These are phyloP conservation scores for Galendromus occidentalis DNA, from an alignment of 1,140 invertebrate genomes.

Conservation along the genomic window DNA sequence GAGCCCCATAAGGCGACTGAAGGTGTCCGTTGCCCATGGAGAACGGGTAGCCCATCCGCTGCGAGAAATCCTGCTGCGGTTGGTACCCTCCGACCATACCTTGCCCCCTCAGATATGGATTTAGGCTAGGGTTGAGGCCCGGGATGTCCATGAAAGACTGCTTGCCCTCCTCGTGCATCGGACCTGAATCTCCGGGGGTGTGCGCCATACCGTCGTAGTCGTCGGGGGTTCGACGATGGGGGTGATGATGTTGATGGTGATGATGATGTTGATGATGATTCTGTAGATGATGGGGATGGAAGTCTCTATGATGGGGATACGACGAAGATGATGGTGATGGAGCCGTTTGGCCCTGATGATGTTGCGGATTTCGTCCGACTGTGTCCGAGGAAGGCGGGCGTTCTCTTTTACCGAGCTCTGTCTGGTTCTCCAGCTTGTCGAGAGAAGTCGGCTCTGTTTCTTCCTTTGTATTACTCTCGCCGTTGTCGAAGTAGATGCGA, in stretches of 20 bases:
- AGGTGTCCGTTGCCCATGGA: slow-evolving; percentile 1
- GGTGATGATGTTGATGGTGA: neutral
- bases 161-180: slow-evolving; percentile 7
- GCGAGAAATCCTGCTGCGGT: neutral
- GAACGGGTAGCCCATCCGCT: slow-evolving; percentile 7
- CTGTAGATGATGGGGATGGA: neutral
- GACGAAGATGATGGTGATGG: too few relatives aligned
- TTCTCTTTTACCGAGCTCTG: too few relatives aligned
- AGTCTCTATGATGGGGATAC: neutral
- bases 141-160: slow-evolving; percentile 8
- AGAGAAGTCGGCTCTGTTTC: too few relatives aligned
- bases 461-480: too few relatives aligned
- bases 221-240: neutral
- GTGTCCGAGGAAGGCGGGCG: too few relatives aligned
- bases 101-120: neutral
- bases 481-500: too few relatives aligned
- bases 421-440: too few relatives aligned
- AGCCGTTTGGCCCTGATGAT: too few relatives aligned
- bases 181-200: neutral
- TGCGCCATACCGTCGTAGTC: neutral
- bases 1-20: slow-evolving; percentile 1
- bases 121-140: neutral
- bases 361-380: too few relatives aligned
- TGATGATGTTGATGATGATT: neutral
- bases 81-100: neutral